A percentile compares a stretch with the other conserved stretches of the same genome.
Conservation (phyloP, 2,113 vertebrate genomes). For the Naja naja region DNA sequence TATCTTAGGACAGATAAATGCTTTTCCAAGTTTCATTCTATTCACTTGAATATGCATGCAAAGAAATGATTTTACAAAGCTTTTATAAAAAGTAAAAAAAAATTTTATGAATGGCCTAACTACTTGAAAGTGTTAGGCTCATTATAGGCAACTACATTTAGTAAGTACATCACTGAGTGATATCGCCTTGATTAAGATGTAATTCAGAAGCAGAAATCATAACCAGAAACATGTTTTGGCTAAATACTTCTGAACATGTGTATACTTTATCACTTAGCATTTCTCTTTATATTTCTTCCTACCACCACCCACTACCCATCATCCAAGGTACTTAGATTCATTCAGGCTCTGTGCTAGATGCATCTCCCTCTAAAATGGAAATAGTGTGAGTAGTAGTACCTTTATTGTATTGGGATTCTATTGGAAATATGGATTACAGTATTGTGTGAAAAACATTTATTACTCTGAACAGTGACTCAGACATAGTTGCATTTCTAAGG, state of each 20-base stretch:
- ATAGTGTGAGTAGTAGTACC: slow-evolving; percentile 76
- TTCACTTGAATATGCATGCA: neutral
- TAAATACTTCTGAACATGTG: slow-evolving; percentile 52
- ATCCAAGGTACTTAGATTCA: neutral
- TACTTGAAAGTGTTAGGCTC: neutral
- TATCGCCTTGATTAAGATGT: slow-evolving; percentile 39
- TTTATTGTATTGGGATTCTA: slow-evolving; percentile 73
- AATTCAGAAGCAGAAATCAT: slow-evolving; percentile 11
- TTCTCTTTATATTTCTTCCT: slow-evolving; percentile 55
- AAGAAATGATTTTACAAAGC: neutral
- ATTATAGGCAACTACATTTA: slow-evolving; percentile 5
- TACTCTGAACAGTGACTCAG: slow-evolving; percentile 79
- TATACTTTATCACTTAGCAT: slow-evolving; percentile 59
- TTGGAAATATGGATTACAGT: slow-evolving; percentile 81
- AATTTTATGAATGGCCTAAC: neutral
- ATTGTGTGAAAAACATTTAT: slow-evolving; percentile 81
- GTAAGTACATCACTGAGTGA: slow-evolving; percentile 20
- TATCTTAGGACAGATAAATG: neutral
- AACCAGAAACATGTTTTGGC: slow-evolving; percentile 36
- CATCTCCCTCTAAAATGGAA: slow-evolving; percentile 77
- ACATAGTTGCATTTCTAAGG: slow-evolving; percentile 78
- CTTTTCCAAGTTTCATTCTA: neutral
- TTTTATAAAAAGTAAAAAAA: neutral
- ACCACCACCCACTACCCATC: too few species aligned
- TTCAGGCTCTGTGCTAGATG: slow-evolving; percentile 41